Percentiles rank a stretch among this genome's conserved stretches.
Conservation (phyloP, 1,140 invertebrate species). For the Adelges cooleyi region DNA sequence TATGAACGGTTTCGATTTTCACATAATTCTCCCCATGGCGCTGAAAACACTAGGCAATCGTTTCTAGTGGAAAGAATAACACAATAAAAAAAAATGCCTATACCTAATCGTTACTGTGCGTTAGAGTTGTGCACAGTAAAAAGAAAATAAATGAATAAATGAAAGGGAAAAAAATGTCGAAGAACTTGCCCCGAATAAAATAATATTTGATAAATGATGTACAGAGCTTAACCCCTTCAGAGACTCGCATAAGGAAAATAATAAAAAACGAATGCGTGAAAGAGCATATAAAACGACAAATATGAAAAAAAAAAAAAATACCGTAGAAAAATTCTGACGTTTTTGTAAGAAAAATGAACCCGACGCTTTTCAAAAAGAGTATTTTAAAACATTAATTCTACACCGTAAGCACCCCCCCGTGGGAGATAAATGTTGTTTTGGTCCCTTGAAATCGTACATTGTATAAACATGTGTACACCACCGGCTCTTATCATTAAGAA, state of each 20-base stretch:
- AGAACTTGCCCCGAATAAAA: not conserved
- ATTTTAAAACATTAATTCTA: constrained; percentile 24
- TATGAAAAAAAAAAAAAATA: constrained; percentile 1
- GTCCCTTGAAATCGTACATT: not conserved
- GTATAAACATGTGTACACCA: not conserved
- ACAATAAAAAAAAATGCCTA: no score
- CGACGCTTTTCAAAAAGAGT: constrained; percentile 18
- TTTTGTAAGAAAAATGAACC: constrained; percentile 23
- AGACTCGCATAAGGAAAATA: constrained; percentile 7
- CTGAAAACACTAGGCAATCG: no score
- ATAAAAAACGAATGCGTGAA: not conserved
- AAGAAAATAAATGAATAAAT: not conserved
- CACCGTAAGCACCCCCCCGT: not conserved
- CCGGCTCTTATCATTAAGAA: no score
- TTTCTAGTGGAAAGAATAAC: no score
- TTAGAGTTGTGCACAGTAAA: not conserved
- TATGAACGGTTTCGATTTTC: no score
- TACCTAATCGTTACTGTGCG: not conserved
- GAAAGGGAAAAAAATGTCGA: constrained; percentile 4
- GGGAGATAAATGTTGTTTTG: constrained; percentile 22
- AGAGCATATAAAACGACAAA: not conserved
- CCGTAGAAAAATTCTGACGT: constrained; percentile 26
- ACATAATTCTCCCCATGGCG: no score
- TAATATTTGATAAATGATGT: constrained; percentile 25
- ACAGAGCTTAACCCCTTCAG: constrained; percentile 9